phyloP scores from a whole-genome alignment of 1,140 invertebrate species.

The Cydia pomonella region DNA sequence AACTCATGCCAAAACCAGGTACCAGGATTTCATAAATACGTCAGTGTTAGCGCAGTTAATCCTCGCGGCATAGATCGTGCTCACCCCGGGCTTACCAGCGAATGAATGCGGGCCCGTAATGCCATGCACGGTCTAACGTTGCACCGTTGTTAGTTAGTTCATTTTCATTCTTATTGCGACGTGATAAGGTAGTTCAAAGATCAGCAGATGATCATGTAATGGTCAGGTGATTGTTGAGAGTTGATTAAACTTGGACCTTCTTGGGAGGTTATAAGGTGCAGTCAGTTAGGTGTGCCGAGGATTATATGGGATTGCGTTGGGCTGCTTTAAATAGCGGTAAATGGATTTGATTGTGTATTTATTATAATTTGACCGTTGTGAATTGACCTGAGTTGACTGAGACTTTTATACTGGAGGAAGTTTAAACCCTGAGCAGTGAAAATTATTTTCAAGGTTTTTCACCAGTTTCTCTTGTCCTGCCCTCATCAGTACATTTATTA shows the following conservation, averaged over 20 bases:
- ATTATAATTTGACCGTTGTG: background rate
- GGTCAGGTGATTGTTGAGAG: no score
- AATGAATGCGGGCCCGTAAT: background rate
- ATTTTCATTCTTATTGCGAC: no score
- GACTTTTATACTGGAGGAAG: no score
- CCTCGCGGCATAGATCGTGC: constrained; percentile 14
- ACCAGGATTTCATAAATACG: constrained; percentile 27
- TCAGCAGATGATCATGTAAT: no score
- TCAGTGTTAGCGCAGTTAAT: constrained; percentile 24
- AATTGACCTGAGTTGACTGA: background rate
- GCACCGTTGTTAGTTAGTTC: background rate
- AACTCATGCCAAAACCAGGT: background rate
- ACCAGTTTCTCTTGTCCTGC: no score
- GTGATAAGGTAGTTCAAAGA: no score
- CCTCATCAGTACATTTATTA: no score
- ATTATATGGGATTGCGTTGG: background rate
- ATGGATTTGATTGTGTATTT: background rate
- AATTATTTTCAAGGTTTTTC: no score
- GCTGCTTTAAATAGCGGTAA: background rate
- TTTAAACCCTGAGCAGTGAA: no score
- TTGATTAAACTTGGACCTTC: no score
- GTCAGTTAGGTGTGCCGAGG: background rate
- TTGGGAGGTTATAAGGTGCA: no score
- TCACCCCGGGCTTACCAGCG: constrained; percentile 10
- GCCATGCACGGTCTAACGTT: background rate